These are phyloP conservation scores for Halcyon senegalensis DNA, from an alignment of 2,113 vertebrate species.

Conservation along the genomic window DNA sequence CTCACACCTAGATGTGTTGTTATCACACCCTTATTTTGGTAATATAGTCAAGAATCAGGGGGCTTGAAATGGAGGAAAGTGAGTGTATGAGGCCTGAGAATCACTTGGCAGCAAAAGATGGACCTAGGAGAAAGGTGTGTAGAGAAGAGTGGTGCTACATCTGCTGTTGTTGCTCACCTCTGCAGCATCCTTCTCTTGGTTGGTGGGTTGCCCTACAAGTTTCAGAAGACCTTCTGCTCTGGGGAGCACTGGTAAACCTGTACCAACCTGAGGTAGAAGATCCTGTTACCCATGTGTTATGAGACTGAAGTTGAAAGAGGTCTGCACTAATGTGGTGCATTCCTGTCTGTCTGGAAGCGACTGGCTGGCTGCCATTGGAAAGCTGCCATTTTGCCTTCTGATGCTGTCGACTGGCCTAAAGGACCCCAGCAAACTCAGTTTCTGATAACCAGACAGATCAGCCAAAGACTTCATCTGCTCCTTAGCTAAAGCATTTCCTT, in stretches of 20 bases:
- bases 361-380: constrained; percentile 7
- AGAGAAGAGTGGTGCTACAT: not conserved
- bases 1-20: not conserved
- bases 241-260: not conserved
- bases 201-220: not conserved
- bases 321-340: not conserved
- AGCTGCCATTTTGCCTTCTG: not conserved
- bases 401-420: not conserved
- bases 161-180: not conserved
- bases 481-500: not conserved
- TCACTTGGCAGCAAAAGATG: not conserved
- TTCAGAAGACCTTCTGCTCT: not conserved
- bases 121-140: not conserved
- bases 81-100: not conserved
- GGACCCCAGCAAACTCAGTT: not conserved
- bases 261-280: not conserved
- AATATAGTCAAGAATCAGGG: no score
- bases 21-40: no score
- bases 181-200: not conserved
- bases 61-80: no score
- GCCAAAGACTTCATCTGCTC: not conserved
- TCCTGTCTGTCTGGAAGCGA: not conserved
- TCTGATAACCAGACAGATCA: not conserved
- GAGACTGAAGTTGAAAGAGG: not conserved
- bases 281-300: not conserved